These are phyloP conservation scores for Brachylomia viminalis DNA, from an alignment of 2,888 invertebrate species.

Conservation along the genomic window DNA sequence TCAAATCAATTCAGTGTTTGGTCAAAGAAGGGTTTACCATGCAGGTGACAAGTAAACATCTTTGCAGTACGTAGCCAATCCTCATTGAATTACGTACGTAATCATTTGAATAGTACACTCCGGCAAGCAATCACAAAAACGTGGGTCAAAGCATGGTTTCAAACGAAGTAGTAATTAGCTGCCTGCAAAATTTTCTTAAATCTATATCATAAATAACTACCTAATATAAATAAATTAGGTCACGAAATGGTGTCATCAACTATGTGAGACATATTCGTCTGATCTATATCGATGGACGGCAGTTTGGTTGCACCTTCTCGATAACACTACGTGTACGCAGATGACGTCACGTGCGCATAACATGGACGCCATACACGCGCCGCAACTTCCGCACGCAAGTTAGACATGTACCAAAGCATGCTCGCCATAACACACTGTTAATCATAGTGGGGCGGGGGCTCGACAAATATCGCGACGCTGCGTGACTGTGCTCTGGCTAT, in stretches of 20 bases:
- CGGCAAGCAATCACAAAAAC: not conserved
- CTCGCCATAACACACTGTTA: constrained; percentile 86
- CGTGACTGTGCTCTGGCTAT: constrained; percentile 65
- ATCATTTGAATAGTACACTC: not conserved
- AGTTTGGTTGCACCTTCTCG: constrained; percentile 40
- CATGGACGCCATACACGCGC: constrained; percentile 53
- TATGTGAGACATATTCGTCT: not conserved
- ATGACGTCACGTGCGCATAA: constrained; percentile 28
- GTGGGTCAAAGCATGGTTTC: not conserved
- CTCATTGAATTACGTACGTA: not conserved
- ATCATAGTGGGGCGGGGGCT: constrained; percentile 70
- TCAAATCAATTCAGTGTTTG: not conserved
- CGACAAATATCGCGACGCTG: constrained; percentile 69
- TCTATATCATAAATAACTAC: no score
- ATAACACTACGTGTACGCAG: constrained; percentile 26
- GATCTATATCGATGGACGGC: constrained; percentile 19
- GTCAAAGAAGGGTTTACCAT: not conserved
- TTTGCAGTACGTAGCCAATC: not conserved
- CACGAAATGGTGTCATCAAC: not conserved
- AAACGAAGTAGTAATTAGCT: not conserved
- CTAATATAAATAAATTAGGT: not conserved
- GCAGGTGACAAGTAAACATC: not conserved
- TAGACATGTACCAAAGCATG: constrained; percentile 87
- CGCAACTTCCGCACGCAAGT: constrained; percentile 73
- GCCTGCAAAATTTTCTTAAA: not conserved